A percentile compares a stretch with the other conserved stretches of the same genome.
Conservation (phyloP, 2,888 invertebrate species). For the Dusona sp. region DNA sequence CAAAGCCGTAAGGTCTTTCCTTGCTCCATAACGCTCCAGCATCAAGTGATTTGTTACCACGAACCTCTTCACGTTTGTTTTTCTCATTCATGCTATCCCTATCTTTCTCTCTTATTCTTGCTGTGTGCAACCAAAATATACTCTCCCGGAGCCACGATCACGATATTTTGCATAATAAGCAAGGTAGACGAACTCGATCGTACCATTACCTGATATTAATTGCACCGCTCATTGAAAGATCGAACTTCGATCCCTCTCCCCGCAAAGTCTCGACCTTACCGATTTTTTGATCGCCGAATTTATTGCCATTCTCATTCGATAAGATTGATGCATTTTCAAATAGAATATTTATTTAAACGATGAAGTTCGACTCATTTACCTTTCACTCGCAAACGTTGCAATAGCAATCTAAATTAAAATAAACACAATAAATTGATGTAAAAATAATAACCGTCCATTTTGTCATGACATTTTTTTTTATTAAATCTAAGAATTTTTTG, state of each 20-base stretch:
- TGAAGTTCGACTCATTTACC: no score
- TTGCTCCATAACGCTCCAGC: constrained; percentile 19
- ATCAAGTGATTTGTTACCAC: constrained; percentile 4
- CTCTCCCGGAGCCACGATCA: constrained; percentile 53
- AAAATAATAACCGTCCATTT: no score
- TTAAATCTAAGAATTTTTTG: no score
- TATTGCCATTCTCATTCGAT: not conserved
- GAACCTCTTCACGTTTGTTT: constrained; percentile 22
- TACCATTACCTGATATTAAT: constrained; percentile 58
- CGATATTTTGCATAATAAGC: constrained; percentile 58
- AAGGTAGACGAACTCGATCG: constrained; percentile 15
- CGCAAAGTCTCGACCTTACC: not conserved
- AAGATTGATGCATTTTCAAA: not conserved
- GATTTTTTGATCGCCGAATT: not conserved
- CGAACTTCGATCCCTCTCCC: constrained; percentile 7
- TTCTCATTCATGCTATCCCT: not conserved
- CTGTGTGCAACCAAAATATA: constrained; percentile 19
- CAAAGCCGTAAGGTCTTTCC: constrained; percentile 14
- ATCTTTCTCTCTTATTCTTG: constrained; percentile 8
- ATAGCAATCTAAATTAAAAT: no score
- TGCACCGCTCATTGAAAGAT: constrained; percentile 49
- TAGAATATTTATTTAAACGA: not conserved
- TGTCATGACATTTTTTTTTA: no score
- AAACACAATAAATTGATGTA: no score
- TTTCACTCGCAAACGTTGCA: no score